Evolutionary conservation across 2,888 invertebrate genomes (phyloP), one percentile per base, ranked within the genome.

Genomic region (Polymixis flavicincta): DNA sequence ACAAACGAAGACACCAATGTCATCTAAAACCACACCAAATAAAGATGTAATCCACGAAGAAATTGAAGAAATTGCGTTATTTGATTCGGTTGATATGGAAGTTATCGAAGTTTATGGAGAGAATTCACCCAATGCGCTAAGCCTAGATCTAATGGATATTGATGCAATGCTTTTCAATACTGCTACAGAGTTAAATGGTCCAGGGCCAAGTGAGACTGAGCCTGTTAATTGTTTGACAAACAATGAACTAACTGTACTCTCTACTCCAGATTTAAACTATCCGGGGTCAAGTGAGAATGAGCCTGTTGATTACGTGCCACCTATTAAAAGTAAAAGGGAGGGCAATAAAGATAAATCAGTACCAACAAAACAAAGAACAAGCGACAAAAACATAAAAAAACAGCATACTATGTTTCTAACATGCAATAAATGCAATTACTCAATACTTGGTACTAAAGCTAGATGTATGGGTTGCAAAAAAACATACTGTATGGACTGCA

Each of bases 361-460:
- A 57, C 57, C 25, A 28, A 57, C 17, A 17, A 57, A 57, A 55
- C 55, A 55, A 57, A 54, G 52, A 54, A 37, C 11, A 37, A 61
- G n/a, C 22, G 61, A 61, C 32, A 61, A 61, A 61, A 28, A 60
- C 59, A 28, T 60, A 32, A n/a, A 60, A 60, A 60, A 61, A 32
- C 61, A 61, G 32, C 22, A 61, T 37, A 37, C 37, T 37, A 32
- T 32, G 22, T 61, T 61, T 61, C 22, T n/a, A 37, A 61, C 37
- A 61, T 61, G 61, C 37, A 61, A 37, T 61, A 61, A 61, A 61
- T 61, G 61, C 61, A 61, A 37, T 61, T 61, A 61, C 37, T 61
- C 61, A 22, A 61, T 61, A 37, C 61, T 61, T 61, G 60, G 32
- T 32, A 32, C 60, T 32, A 60, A 60, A 60, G 28, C 22, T 7